Percentiles rank a stretch among this genome's conserved stretches.
These are phyloP conservation scores for Poeciliopsis turrubarensis DNA, from an alignment of 2,113 vertebrate genomes.

Conservation along the genomic window DNA sequence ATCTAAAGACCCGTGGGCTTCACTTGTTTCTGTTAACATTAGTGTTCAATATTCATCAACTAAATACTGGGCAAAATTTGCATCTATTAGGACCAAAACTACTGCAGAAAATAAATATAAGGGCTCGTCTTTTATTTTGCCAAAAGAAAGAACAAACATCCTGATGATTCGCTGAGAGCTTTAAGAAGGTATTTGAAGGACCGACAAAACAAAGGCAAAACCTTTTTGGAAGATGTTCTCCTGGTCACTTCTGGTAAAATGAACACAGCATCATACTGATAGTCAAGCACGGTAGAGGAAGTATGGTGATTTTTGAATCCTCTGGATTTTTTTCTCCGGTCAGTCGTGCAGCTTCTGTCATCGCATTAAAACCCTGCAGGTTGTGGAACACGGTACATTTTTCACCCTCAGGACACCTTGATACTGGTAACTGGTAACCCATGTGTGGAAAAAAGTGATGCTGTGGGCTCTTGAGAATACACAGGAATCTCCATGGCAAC, in stretches of 20 bases:
- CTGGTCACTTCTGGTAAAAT: too few species aligned
- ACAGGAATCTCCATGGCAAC: neutral
- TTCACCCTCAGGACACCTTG: neutral
- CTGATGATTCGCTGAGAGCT: neutral
- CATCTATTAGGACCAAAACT: too few species aligned
- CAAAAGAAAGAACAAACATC: neutral
- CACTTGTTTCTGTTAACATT: too few species aligned
- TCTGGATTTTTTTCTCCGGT: neutral
- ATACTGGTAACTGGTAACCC: neutral
- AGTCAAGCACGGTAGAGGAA: neutral
- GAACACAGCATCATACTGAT: neutral
- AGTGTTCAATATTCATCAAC: too few species aligned
- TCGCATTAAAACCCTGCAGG: too few species aligned
- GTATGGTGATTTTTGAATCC: neutral
- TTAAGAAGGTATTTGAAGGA: neutral
- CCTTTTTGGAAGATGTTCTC: too few species aligned
- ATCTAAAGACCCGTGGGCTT: too few species aligned
- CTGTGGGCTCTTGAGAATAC: neutral
- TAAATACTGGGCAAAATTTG: too few species aligned
- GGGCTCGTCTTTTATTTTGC: too few species aligned
- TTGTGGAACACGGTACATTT: neutral
- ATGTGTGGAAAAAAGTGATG: neutral
- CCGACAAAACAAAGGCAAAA: neutral
- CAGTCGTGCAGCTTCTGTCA: too few species aligned
- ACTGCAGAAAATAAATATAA: too few species aligned